phyloP scores from a whole-genome alignment of 2,888 invertebrate species.

The Meteorus colon region DNA sequence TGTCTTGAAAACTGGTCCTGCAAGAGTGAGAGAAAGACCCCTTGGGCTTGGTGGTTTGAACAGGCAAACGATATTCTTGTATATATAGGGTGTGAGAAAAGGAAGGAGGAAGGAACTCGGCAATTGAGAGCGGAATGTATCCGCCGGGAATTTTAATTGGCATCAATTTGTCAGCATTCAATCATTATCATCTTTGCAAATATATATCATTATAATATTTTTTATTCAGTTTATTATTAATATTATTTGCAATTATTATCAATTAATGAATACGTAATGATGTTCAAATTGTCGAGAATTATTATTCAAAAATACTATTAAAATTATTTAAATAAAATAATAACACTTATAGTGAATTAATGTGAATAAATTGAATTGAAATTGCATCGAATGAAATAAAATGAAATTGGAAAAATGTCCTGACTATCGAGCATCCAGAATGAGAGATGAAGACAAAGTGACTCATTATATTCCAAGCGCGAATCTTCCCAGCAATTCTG shows the following conservation, averaged over 20 bases:
- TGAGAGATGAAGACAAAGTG: constrained; percentile 2
- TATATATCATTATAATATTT: background rate
- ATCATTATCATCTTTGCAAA: constrained; percentile 21
- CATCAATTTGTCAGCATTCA: constrained; percentile 60
- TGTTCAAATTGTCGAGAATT: too few species aligned
- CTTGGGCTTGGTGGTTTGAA: background rate
- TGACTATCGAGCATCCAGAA: too few species aligned
- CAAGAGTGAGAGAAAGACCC: constrained; percentile 43
- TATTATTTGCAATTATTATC: too few species aligned
- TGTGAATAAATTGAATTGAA: background rate
- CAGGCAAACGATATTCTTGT: background rate
- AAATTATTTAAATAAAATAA: too few species aligned
- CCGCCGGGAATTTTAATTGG: constrained; percentile 65
- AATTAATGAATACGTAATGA: too few species aligned
- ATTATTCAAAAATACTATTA: too few species aligned
- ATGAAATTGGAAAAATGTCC: too few species aligned
- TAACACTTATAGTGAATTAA: background rate
- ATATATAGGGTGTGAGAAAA: constrained; percentile 46
- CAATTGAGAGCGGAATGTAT: constrained; percentile 28
- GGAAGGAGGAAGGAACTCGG: constrained; percentile 31
- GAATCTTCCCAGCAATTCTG: constrained; percentile 37
- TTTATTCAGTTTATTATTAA: too few species aligned
- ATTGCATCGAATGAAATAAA: background rate
- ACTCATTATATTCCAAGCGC: constrained; percentile 54
- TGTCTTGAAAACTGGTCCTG: constrained; percentile 62